phyloP scores from a whole-genome alignment of 2,797 vertebrate species.

The Callimico goeldii region DNA sequence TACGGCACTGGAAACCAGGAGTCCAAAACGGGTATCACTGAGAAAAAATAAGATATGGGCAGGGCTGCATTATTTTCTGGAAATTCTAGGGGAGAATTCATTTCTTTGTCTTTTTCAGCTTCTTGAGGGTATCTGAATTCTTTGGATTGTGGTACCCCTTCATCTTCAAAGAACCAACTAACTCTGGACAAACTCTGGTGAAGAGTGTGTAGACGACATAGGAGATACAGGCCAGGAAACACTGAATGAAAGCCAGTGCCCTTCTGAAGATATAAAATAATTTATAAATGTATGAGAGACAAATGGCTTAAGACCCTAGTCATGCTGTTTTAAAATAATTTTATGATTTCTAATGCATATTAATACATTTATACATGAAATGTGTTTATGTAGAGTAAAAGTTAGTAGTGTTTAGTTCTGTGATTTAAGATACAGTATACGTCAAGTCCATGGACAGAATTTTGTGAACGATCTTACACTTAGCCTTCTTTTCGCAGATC shows the following conservation, averaged over 20 bases:
- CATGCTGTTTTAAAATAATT: constrained; percentile 24
- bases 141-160: neutral
- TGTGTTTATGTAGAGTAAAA: constrained; percentile 19
- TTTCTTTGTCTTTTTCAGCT: constrained; percentile 11
- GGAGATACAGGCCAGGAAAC: neutral
- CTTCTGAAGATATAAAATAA: constrained; percentile 33
- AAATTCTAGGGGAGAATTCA: neutral
- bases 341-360: constrained; percentile 11
- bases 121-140: neutral
- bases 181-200: neutral
- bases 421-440: neutral
- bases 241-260: neutral
- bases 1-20: neutral
- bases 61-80: neutral
- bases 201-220: neutral
- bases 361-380: neutral
- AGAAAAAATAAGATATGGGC: neutral
- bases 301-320: neutral
- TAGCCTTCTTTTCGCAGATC: neutral
- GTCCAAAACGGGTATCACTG: neutral
- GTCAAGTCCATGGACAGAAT: neutral
- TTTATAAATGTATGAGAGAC: constrained; percentile 1
- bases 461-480: neutral
- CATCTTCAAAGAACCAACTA: neutral
- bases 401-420: constrained; percentile 1